These are phyloP conservation scores for Psittacula derbiana DNA, from an alignment of 2,797 vertebrate species.

Conservation along the genomic window DNA sequence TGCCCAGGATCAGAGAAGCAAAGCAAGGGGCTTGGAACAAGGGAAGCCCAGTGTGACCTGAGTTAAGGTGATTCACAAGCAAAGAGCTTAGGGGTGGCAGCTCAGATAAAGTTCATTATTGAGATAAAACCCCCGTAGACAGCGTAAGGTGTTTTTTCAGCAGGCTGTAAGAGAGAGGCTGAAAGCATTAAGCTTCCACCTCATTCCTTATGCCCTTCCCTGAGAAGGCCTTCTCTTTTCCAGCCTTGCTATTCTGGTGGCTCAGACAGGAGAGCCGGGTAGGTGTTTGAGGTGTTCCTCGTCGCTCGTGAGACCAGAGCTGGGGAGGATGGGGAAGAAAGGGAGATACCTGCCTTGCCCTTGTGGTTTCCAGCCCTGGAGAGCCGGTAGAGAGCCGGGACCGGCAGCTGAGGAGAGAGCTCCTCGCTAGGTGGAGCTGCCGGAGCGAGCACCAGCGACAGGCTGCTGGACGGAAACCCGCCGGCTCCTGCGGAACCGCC, in stretches of 20 bases:
- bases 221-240: background rate
- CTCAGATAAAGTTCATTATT: background rate
- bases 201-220: fast-evolving
- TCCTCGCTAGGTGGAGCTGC: conserved; percentile 56
- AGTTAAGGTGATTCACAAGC: background rate
- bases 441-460: background rate
- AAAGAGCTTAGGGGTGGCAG: background rate
- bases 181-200: background rate
- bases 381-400: too few relatives aligned
- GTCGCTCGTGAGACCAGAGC: background rate
- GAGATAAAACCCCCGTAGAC: background rate
- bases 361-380: fast-evolving
- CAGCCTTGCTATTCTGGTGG: background rate
- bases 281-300: too few relatives aligned
- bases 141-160: background rate
- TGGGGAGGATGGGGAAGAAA: background rate
- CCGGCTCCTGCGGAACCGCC: fast-evolving
- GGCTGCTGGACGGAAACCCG: background rate
- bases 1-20: fast-evolving
- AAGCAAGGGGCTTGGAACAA: background rate
- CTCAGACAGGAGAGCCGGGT: fast-evolving
- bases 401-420: background rate
- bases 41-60: background rate
- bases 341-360: background rate
- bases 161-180: background rate